Conservation (phyloP, 2,888 invertebrate species). For the Papilio demoleus region DNA sequence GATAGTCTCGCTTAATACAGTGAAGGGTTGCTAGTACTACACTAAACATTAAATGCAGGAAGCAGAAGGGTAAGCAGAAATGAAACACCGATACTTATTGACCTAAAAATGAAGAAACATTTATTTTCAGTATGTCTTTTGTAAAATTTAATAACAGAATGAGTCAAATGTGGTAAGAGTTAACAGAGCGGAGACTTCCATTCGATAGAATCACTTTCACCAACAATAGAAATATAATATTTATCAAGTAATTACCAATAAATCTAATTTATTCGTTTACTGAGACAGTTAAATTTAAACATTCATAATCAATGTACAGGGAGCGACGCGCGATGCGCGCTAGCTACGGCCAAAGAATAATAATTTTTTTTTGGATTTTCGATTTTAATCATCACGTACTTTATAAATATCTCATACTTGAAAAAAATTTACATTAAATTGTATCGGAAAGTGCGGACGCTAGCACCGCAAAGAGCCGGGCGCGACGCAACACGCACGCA, state of each 20-base stretch:
- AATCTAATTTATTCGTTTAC: conserved; percentile 81
- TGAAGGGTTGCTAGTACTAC: no score
- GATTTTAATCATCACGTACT: conserved; percentile 79
- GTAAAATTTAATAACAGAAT: conserved; percentile 85
- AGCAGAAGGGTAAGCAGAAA: conserved; percentile 56
- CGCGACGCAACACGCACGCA: conserved; percentile 50
- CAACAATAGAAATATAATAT: conserved; percentile 82
- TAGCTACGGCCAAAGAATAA: conserved; percentile 61
- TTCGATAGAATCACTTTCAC: conserved; percentile 78
- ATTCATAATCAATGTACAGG: conserved; percentile 71
- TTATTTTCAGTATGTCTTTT: conserved; percentile 88
- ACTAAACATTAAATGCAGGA: background rate
- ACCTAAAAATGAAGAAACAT: conserved; percentile 90
- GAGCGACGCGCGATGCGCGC: conserved; percentile 53
- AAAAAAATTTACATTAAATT: conserved; percentile 81
- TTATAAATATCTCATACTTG: conserved; percentile 82
- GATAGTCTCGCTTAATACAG: background rate
- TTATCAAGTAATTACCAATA: conserved; percentile 79
- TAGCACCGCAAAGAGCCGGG: conserved; percentile 57
- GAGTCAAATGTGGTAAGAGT: conserved; percentile 78
- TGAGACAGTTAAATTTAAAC: conserved; percentile 77
- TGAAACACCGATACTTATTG: conserved; percentile 84
- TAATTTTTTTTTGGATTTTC: conserved; percentile 68
- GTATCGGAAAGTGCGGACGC: conserved; percentile 72
- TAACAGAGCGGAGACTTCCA: conserved; percentile 76